Base-by-base conservation (phyloP, 2,888 invertebrate species). In the Luperina testacea region DNA sequence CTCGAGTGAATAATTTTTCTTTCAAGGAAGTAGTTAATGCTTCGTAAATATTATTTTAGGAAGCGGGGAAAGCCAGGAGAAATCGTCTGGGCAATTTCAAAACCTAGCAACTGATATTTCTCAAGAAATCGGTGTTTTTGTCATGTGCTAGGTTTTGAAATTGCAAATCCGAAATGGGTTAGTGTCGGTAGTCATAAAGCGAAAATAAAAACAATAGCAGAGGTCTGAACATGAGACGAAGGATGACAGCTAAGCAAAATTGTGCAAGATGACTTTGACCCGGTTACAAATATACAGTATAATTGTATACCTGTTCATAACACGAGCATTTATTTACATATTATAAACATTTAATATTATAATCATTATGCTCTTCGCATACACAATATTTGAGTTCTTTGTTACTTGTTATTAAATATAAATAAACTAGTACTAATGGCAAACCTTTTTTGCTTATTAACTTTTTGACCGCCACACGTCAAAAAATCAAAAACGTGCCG, bases 201-300 rank as follows among this genome's bases (percentile, higher is more conserved):
- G 11, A 51, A 59, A 76, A 20, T 59, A n/a, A 15, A 61, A 64
- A 80, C 32, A 57, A 70, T 38, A 53, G 0, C 51, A 27, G 15
- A 74, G 5, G 38, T 63, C 38, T 38, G 32, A 69, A 42, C 4
- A 61, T 38, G 8, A 65, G 11, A 68, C 59, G 20, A 68, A 75
- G 51, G 64, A 61, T 68, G 32, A 57, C 42, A 74, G 48, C 45
- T 57, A 27, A 57, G 57, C 65, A 63, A 45, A 73, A 81, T 87
- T 84, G 48, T 78, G 73, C 65, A 81, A 85, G 51, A 53, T 74
- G 76, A 61, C 85, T 68, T 85, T 87, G 87, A 84, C 87, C 85
- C 27, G 24, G 87, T 75, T 84, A 78, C 24, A 27, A 61, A 85
- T 59, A 59, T 59, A 24, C 9, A 32, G 38, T 38, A 38, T 38